A percentile compares a stretch with the other conserved stretches of the same genome.
Evolutionary conservation across 2,797 vertebrate species (phyloP).

Genomic region (Fundulus diaphanus): DNA sequence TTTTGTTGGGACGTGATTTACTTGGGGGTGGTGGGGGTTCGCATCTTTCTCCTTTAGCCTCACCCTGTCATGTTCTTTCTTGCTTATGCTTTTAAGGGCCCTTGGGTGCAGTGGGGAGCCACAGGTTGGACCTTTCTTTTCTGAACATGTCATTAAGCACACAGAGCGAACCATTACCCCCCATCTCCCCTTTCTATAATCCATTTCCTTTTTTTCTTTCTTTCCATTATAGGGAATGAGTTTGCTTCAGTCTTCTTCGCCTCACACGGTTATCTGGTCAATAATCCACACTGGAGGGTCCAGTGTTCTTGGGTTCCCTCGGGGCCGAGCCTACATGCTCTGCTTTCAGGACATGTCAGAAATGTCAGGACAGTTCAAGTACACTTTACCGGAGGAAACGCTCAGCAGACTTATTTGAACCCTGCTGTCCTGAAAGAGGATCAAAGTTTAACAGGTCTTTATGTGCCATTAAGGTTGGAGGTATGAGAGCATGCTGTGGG

Average conservation of each 20-base stretch:
- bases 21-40: neutral
- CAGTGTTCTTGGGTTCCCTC: slow-evolving; percentile 22
- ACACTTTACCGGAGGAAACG: neutral
- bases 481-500: neutral
- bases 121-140: slow-evolving; percentile 43
- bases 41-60: slow-evolving; percentile 25
- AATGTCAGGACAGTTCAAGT: slow-evolving; percentile 11
- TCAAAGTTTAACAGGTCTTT: slow-evolving; percentile 3
- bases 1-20: slow-evolving; percentile 8
- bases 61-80: slow-evolving; percentile 46
- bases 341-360: slow-evolving; percentile 17
- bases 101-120: slow-evolving; percentile 4
- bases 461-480: neutral
- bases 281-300: slow-evolving; percentile 45
- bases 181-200: slow-evolving; percentile 31
- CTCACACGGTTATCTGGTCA: slow-evolving; percentile 55
- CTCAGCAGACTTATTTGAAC: neutral
- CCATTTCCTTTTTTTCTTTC: slow-evolving; percentile 63
- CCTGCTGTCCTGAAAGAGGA: neutral
- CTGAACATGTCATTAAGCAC: slow-evolving; percentile 54
- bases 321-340: neutral
- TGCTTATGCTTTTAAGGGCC: slow-evolving; percentile 40
- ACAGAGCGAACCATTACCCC: slow-evolving; percentile 53
- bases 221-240: slow-evolving; percentile 68
- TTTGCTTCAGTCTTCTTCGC: slow-evolving; percentile 60